Conservation (phyloP, 2,113 vertebrate genomes). For the Siniperca knerii region DNA sequence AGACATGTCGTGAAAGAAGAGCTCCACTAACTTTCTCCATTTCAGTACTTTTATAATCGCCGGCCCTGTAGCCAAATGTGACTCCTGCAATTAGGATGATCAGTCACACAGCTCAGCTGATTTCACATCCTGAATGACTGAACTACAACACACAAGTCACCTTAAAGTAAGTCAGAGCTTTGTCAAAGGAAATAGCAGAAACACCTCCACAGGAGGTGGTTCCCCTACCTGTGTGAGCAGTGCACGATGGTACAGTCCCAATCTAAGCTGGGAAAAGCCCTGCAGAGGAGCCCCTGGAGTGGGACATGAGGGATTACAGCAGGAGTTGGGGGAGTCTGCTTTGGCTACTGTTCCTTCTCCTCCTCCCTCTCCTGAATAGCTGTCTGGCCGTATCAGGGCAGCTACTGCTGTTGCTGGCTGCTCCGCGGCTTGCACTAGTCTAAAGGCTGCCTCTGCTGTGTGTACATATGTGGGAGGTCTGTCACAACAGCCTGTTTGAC, state of each 20-base stretch:
- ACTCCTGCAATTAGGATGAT: conserved; percentile 8
- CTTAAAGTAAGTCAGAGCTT: conserved; percentile 19
- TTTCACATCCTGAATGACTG: conserved; percentile 8
- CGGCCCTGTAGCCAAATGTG: conserved; percentile 40
- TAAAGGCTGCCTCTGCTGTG: conserved; percentile 61
- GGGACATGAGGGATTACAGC: conserved; percentile 46
- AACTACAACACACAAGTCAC: conserved; percentile 22
- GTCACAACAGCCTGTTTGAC: conserved; percentile 64
- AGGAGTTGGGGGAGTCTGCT: conserved; percentile 41
- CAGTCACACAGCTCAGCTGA: conserved; percentile 7
- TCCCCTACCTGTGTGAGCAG: conserved; percentile 72
- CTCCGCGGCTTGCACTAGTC: conserved; percentile 41
- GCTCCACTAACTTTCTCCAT: conserved; percentile 53
- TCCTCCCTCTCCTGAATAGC: conserved; percentile 51
- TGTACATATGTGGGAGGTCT: conserved; percentile 73
- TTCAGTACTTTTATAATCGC: conserved; percentile 59
- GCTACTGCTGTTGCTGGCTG: conserved; percentile 47
- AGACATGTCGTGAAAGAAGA: conserved; percentile 71
- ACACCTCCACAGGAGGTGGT: conserved; percentile 21
- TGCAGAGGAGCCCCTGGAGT: conserved; percentile 40
- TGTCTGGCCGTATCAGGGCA: conserved; percentile 46
- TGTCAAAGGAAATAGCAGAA: conserved; percentile 33
- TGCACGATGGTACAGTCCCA: conserved; percentile 39
- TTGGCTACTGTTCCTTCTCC: conserved; percentile 53
- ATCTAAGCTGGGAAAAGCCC: conserved; percentile 63